Base-by-base conservation (phyloP, 1,140 invertebrate genomes). In the Euura lappo region DNA sequence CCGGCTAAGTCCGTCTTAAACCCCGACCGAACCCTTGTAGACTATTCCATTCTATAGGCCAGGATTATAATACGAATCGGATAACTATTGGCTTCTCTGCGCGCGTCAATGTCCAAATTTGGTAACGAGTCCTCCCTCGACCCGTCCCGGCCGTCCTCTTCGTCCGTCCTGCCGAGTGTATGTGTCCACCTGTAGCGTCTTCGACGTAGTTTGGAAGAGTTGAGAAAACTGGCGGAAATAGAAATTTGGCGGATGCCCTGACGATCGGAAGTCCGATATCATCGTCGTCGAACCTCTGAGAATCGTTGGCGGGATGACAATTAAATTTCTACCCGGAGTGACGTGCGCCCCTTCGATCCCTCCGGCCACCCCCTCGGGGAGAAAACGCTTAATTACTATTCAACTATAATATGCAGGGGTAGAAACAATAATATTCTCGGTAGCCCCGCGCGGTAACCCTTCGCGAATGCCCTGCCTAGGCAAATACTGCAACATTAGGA, bases 1-100 rank as follows among this genome's bases (percentile, higher is more conserved):
- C 86, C 84, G 81, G 84, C 86, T 88, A 86, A 87, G 85, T 87
- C 86, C 81, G 84, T 87, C 86, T 87, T 87, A 86, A 87, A 86
- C 87, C 87, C 84, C 82, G 80, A 71, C 80, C 79, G 83, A 72
- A 74, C 80, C 80, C 79, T 79, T 78, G 80, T 47, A 65, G 45
- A 46, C 46, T 80, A 78, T 77, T 76, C 79, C 78, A 79, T 79
- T 79, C 77, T 79, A 28, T 28, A 72, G 69, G 65, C 79, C 77
- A 85, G 81, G 84, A 84, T 79, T 78, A 78, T 85, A 87, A 88
- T 87, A 84, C 79, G 71, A 71, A 81, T 80, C 77, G 80, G 79
- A 83, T 79, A 85, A 87, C 86, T 86, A 84, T 87, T 85, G 85
- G 78, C 85, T 82, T 75, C 75, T 68, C 44, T 46, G 44, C 8